A percentile compares a stretch with the other conserved stretches of the same genome.
phyloP scores from a whole-genome alignment of 1,140 invertebrate genomes.

The Brachionus koreanus region DNA sequence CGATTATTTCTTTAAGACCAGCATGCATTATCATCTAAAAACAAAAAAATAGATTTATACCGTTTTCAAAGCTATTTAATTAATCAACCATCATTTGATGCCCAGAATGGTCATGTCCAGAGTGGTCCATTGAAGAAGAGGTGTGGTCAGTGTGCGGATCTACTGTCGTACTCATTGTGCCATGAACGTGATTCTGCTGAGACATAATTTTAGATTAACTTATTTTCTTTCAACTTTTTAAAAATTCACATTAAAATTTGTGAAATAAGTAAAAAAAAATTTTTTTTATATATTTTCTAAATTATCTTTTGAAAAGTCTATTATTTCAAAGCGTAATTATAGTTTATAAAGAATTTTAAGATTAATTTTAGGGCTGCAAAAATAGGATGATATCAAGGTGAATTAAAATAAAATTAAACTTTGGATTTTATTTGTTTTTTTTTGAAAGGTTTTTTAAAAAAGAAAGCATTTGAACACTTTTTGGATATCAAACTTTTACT shows the following conservation, averaged over 20 bases:
- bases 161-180: not conserved
- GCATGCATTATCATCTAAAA: slow-evolving; percentile 39
- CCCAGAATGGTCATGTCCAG: not conserved
- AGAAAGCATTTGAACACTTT: not conserved
- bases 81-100: slow-evolving; percentile 29
- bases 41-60: not conserved
- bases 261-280: not conserved
- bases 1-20: slow-evolving; percentile 37
- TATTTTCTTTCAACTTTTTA: not conserved
- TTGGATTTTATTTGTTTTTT: not conserved
- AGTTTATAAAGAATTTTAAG: not conserved
- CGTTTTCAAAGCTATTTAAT: not conserved
- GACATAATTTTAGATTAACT: not conserved
- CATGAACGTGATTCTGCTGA: not conserved
- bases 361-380: slow-evolving; percentile 1
- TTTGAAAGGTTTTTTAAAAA: not conserved
- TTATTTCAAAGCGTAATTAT: not conserved
- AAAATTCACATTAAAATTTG: not conserved
- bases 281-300: not conserved
- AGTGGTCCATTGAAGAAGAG: not conserved
- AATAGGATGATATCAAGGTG: not conserved
- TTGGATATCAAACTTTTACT: not conserved
- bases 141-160: not conserved
- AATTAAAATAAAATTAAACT: not conserved
- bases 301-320: no score